phyloP scores from a whole-genome alignment of 2,888 invertebrate species.

The Lithosia quadra region DNA sequence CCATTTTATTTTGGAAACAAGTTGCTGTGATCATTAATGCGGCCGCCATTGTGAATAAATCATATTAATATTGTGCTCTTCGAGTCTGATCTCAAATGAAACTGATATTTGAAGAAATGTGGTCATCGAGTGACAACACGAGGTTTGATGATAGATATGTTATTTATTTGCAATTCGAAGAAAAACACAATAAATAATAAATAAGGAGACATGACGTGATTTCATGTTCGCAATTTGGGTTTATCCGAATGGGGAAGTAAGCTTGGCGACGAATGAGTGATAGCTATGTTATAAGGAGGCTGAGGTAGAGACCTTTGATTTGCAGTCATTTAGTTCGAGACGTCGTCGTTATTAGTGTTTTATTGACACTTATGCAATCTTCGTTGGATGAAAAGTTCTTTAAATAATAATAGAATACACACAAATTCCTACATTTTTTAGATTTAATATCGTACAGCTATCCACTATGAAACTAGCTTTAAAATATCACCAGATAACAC shows the following conservation, averaged over 20 bases:
- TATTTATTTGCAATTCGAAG: constrained; percentile 7
- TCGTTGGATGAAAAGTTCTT: neutral
- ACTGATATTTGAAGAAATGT: constrained; percentile 31
- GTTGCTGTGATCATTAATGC: constrained; percentile 51
- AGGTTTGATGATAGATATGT: constrained; percentile 19
- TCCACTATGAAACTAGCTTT: neutral
- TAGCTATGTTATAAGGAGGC: neutral
- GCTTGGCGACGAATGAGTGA: neutral
- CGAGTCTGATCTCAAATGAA: constrained; percentile 29
- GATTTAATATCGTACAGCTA: neutral
- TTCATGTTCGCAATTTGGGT: neutral
- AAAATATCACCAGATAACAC: neutral
- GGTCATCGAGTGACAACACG: constrained; percentile 22
- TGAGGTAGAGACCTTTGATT: neutral
- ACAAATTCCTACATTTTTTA: neutral
- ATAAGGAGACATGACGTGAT: neutral
- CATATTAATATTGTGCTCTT: constrained; percentile 55
- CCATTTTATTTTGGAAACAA: constrained; percentile 54
- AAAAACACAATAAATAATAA: neutral
- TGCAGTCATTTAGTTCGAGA: neutral
- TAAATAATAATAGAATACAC: neutral
- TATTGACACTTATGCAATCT: no score
- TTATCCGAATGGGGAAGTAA: neutral
- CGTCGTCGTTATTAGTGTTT: neutral
- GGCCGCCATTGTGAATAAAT: constrained; percentile 53